phyloP scores from a whole-genome alignment of 2,888 invertebrate genomes.

The Malthinus flaveolus region DNA sequence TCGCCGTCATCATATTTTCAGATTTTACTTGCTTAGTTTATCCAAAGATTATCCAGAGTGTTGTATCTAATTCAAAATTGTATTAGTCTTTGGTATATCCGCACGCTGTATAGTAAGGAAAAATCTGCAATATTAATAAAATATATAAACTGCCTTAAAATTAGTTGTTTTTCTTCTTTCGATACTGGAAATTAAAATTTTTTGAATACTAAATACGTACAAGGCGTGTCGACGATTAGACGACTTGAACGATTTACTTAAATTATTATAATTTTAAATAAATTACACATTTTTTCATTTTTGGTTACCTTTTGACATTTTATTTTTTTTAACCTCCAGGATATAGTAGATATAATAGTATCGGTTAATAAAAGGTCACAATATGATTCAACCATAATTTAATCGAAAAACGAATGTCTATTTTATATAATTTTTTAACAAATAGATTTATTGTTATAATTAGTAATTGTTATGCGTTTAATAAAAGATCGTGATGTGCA shows the following conservation, averaged over 20 bases:
- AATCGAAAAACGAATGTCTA: background rate
- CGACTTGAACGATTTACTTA: background rate
- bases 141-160: too few relatives aligned
- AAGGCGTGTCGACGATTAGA: background rate
- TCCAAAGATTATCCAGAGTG: too few relatives aligned
- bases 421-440: background rate
- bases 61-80: too few relatives aligned
- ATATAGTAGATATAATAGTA: constrained; percentile 1
- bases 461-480: too few relatives aligned
- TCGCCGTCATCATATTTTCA: too few relatives aligned
- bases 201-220: background rate
- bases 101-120: too few relatives aligned
- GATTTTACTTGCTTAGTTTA: too few relatives aligned
- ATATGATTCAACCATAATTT: constrained; percentile 1
- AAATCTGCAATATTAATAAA: too few relatives aligned
- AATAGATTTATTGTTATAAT: background rate
- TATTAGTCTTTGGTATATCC: too few relatives aligned
- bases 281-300: background rate
- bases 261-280: constrained; percentile 4
- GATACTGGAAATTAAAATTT: background rate
- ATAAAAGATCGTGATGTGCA: background rate
- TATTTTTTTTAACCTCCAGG: background rate
- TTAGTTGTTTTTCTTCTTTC: too few relatives aligned
- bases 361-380: constrained; percentile 4
- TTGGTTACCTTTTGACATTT: constrained; percentile 7